phyloP scores from a whole-genome alignment of 2,113 vertebrate genomes.

The Nannobrachium achirus region DNA sequence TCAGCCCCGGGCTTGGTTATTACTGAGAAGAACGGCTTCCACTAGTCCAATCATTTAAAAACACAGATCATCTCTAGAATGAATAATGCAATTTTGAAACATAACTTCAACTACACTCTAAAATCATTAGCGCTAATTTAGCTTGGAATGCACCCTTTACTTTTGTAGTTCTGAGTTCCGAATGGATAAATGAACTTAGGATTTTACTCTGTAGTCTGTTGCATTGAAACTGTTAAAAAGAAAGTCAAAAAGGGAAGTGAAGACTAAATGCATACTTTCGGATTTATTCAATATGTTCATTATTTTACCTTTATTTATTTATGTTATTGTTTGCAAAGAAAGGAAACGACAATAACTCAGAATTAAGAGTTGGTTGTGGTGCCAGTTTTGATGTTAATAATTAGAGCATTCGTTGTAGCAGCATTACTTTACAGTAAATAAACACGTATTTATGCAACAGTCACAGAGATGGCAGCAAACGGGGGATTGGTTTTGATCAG shows the following conservation, averaged over 20 bases:
- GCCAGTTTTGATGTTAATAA: background rate
- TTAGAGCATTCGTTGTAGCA: no score
- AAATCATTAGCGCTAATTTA: no score
- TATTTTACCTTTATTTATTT: conserved; percentile 13
- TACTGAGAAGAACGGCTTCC: conserved; percentile 66
- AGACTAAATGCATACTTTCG: conserved; percentile 20
- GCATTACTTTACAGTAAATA: background rate
- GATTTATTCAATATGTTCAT: background rate
- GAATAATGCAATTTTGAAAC: conserved; percentile 61
- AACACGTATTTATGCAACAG: background rate
- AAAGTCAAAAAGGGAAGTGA: background rate
- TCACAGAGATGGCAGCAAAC: conserved; percentile 32
- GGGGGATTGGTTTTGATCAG: conserved; percentile 61
- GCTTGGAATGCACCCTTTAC: no score
- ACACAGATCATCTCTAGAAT: conserved; percentile 56
- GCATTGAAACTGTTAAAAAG: background rate
- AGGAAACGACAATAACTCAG: conserved; percentile 6
- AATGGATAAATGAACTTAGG: no score
- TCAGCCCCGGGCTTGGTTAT: conserved; percentile 56
- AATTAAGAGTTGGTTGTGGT: background rate
- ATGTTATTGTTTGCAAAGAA: background rate
- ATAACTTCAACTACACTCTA: conserved; percentile 37
- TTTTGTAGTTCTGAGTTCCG: no score
- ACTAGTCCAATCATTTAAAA: conserved; percentile 65
- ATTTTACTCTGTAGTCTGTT: no score